phyloP scores from a whole-genome alignment of 2,797 vertebrate species.

The Pseudochirops corinnae region DNA sequence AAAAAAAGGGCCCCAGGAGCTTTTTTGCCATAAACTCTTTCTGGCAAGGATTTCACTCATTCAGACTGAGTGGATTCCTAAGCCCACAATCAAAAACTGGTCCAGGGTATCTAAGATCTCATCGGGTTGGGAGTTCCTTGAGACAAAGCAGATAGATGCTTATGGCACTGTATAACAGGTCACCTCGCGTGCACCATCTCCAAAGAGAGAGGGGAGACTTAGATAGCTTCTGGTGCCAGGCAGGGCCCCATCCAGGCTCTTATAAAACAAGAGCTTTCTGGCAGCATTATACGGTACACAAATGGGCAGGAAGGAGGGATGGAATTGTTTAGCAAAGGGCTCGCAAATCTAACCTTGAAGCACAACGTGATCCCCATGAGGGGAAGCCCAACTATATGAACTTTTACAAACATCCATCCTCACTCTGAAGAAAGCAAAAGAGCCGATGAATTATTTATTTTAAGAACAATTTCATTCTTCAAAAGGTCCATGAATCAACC shows the following conservation, averaged over 20 bases:
- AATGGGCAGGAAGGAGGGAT: neutral
- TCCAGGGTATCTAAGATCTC: neutral
- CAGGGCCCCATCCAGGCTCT: too few relatives aligned
- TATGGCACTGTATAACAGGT: neutral
- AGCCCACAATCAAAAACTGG: too few relatives aligned
- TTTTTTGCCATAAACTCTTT: neutral
- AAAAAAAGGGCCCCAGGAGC: too few relatives aligned
- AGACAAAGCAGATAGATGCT: neutral
- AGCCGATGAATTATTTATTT: neutral
- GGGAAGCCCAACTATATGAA: neutral
- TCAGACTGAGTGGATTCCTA: too few relatives aligned
- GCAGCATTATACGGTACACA: neutral
- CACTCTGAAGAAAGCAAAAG: neutral
- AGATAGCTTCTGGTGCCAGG: neutral
- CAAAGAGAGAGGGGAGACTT: neutral
- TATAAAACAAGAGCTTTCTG: neutral
- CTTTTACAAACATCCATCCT: neutral
- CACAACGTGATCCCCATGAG: too few relatives aligned
- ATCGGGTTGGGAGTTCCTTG: neutral
- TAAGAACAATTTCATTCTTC: neutral
- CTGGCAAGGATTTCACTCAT: neutral
- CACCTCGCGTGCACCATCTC: neutral
- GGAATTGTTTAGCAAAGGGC: neutral
- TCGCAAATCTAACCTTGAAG: neutral
- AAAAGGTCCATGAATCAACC: neutral